Evolutionary conservation across 2,888 invertebrate species (phyloP).

Genomic region (Acleris laterana): DNA sequence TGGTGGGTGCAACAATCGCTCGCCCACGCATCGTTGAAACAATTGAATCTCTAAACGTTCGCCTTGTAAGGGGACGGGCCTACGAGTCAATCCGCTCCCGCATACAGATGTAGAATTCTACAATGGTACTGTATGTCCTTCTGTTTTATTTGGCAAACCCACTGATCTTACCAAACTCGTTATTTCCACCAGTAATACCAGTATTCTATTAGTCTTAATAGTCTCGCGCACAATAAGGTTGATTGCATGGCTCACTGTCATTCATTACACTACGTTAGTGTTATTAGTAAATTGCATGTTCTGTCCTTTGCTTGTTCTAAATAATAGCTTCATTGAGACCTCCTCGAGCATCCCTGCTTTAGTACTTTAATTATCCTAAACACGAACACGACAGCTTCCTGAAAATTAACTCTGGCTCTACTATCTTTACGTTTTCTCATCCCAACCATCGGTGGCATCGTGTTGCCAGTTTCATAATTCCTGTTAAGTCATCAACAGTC

Average conservation of each 20-base stretch:
- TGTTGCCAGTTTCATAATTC: too few species aligned
- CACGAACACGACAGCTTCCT: neutral
- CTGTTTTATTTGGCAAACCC: conserved; percentile 27
- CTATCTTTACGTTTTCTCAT: too few species aligned
- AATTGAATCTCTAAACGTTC: conserved; percentile 61
- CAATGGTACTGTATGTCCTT: conserved; percentile 5
- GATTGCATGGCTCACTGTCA: conserved; percentile 17
- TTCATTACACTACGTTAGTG: conserved; percentile 17
- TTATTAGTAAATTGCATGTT: conserved; percentile 20
- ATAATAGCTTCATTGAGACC: conserved; percentile 19
- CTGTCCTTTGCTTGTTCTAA: conserved; percentile 6
- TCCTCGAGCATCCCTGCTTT: neutral
- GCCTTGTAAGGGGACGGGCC: conserved; percentile 59
- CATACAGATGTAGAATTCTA: conserved; percentile 15
- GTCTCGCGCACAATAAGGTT: conserved; percentile 14
- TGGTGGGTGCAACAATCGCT: conserved; percentile 74
- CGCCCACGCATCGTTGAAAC: conserved; percentile 67
- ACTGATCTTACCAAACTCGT: conserved; percentile 13
- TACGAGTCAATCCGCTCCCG: conserved; percentile 48
- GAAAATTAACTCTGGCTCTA: too few species aligned
- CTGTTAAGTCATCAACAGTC: too few species aligned
- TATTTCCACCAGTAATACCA: conserved; percentile 3
- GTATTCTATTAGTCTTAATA: conserved; percentile 15
- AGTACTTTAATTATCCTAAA: conserved; percentile 7
- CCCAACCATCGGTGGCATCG: too few species aligned